These are phyloP conservation scores for Phoenoteleia sp. DNA, from an alignment of 2,888 invertebrate genomes.

Conservation along the genomic window DNA sequence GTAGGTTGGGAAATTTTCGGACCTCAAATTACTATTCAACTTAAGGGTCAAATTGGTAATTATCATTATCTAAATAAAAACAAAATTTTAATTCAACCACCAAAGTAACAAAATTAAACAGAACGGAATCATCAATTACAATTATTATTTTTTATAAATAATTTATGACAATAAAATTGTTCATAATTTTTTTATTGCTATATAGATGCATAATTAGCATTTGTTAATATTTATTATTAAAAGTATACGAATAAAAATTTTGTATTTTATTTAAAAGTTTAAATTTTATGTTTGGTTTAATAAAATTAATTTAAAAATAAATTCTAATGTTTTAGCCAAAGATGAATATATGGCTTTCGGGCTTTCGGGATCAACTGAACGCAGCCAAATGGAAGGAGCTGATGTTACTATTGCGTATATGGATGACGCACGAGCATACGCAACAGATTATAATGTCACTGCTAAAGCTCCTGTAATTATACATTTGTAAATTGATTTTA, in stretches of 20 bases:
- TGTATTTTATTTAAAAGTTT: no score
- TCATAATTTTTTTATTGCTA: background rate
- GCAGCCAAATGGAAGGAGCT: constrained; percentile 94
- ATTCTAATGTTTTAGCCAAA: constrained; percentile 88
- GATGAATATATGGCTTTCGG: constrained; percentile 97
- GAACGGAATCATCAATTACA: no score
- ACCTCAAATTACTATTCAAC: constrained; percentile 94
- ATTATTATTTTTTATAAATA: background rate
- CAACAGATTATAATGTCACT: constrained; percentile 95
- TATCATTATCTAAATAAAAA: background rate
- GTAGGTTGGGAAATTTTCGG: constrained; percentile 97
- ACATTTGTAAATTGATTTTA: no score
- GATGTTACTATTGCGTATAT: constrained; percentile 94
- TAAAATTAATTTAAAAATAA: no score
- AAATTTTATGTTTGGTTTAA: no score
- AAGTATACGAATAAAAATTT: no score
- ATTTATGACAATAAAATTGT: no score
- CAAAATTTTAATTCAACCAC: no score
- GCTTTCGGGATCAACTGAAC: constrained; percentile 91
- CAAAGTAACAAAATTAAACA: no score
- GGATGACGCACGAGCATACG: constrained; percentile 91
- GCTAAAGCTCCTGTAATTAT: constrained; percentile 93
- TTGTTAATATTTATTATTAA: no score
- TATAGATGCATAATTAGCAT: no score
- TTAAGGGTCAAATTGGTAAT: constrained; percentile 91